These are phyloP conservation scores for Cheilosia vulpina DNA, from an alignment of 2,888 invertebrate genomes.

Conservation along the genomic window DNA sequence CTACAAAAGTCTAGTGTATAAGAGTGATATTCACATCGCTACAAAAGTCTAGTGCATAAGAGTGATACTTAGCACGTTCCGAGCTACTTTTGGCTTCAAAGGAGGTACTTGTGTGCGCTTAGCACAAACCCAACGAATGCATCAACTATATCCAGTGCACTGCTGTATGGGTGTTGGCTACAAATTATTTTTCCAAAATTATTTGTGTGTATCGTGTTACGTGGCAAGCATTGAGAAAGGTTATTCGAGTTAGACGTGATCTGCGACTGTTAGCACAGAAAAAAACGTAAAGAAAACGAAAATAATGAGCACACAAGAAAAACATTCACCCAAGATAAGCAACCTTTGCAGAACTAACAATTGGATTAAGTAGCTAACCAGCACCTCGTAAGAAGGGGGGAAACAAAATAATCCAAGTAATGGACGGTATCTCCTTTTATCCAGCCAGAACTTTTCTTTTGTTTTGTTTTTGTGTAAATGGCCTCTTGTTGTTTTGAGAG, in stretches of 20 bases:
- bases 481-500: neutral
- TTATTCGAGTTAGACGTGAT: neutral
- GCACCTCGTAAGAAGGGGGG: neutral
- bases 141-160: constrained; percentile 8
- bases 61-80: constrained; percentile 27
- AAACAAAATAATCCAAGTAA: neutral
- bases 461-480: neutral
- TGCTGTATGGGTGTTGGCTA: neutral
- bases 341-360: neutral
- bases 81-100: neutral
- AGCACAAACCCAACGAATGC: constrained; percentile 12
- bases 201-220: neutral
- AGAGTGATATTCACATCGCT: neutral
- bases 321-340: neutral
- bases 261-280: neutral
- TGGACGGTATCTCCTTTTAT: neutral
- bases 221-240: neutral
- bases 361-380: neutral
- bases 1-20: neutral
- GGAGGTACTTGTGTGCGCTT: neutral
- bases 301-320: neutral
- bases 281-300: neutral
- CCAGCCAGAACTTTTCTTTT: too few relatives aligned
- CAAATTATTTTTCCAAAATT: neutral
- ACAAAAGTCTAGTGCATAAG: neutral